Conservation (phyloP, 2,888 invertebrate species). For the Nephrocerus scutellatus region DNA sequence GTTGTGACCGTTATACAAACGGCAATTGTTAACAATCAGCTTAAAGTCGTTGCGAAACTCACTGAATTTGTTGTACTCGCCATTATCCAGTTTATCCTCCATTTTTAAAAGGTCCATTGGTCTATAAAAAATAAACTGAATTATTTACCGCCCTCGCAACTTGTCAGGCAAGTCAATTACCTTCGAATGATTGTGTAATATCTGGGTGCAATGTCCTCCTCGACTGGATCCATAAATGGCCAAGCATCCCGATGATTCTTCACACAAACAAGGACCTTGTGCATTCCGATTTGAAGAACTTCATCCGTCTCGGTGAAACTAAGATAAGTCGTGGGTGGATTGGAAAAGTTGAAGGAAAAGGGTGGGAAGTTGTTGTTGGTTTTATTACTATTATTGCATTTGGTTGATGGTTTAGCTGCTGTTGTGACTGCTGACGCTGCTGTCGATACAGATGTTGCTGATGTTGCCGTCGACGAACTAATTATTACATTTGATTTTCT, state of each 20-base stretch:
- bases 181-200: slow-evolving; percentile 66
- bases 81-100: slow-evolving; percentile 78
- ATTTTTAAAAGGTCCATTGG: slow-evolving; percentile 86
- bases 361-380: no score
- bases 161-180: slow-evolving; percentile 33
- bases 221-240: slow-evolving; percentile 90
- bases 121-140: slow-evolving; percentile 37
- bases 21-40: slow-evolving; percentile 86
- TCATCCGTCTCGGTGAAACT: slow-evolving; percentile 76
- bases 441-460: slow-evolving; percentile 9
- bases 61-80: slow-evolving; percentile 68
- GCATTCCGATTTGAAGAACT: slow-evolving; percentile 82
- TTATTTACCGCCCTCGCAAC: no score
- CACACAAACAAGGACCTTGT: slow-evolving; percentile 81
- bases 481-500: slow-evolving; percentile 2
- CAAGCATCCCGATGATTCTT: slow-evolving; percentile 87
- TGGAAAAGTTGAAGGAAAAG: slow-evolving; percentile 39
- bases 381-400: no score
- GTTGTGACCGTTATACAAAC: slow-evolving; percentile 85
- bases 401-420: slow-evolving; percentile 19
- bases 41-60: slow-evolving; percentile 85
- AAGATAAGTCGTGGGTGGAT: slow-evolving; percentile 47
- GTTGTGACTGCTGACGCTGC: slow-evolving; percentile 17
- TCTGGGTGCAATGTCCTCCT: slow-evolving; percentile 86
- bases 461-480: slow-evolving; percentile 2